phyloP scores from a whole-genome alignment of 2,888 invertebrate genomes.

The Aricia artaxerxes region DNA sequence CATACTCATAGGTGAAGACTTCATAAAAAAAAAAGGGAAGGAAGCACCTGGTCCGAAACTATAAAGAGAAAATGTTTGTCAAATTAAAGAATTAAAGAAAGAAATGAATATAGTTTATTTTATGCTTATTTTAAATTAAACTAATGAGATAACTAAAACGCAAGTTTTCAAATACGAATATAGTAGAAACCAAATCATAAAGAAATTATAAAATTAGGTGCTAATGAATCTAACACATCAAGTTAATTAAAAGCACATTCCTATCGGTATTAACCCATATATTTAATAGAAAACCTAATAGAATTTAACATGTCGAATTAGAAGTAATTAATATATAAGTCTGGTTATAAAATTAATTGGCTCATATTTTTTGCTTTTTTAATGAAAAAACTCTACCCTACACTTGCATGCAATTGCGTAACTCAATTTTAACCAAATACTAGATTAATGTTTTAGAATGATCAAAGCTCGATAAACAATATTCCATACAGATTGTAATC shows the following conservation, averaged over 20 bases:
- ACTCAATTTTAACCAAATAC: not conserved
- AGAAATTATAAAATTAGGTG: conserved; percentile 1
- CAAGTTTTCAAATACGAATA: too few species aligned
- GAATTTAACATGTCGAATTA: conserved; percentile 51
- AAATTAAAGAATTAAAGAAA: too few species aligned
- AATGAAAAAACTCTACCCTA: not conserved
- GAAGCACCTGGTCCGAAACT: not conserved
- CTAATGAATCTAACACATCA: conserved; percentile 8
- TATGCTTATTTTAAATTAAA: too few species aligned
- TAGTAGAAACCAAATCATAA: not conserved
- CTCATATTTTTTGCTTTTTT: too few species aligned
- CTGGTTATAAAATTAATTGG: not conserved
- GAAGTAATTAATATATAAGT: conserved; percentile 45
- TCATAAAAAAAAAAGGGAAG: not conserved
- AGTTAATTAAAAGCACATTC: conserved; percentile 22
- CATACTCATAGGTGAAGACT: not conserved
- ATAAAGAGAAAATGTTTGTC: not conserved
- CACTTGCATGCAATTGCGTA: not conserved
- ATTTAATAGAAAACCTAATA: conserved; percentile 33
- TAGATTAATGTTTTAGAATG: not conserved
- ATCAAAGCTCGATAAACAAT: not conserved
- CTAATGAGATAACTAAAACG: too few species aligned
- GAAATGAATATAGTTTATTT: too few species aligned
- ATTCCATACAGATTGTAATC: not conserved
- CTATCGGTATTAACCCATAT: conserved; percentile 30